Evolutionary conservation across 2,888 invertebrate species (phyloP).

Genomic region (Diarsia dahlii): DNA sequence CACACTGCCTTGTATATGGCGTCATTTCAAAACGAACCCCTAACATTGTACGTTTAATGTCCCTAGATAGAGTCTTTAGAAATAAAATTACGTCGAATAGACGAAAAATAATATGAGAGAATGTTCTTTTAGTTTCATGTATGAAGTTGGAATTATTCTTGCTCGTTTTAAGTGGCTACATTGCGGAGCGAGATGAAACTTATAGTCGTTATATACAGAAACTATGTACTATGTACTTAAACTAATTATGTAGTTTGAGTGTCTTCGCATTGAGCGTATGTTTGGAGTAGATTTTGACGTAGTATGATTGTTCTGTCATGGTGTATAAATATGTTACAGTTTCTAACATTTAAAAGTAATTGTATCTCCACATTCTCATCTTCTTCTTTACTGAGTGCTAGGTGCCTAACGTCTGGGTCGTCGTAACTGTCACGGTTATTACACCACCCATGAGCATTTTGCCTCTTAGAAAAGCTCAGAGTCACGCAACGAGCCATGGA

Average conservation of each 20-base stretch:
- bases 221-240: slow-evolving; percentile 1
- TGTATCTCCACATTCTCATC: neutral
- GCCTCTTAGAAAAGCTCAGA: too few species aligned
- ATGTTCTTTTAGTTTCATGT: slow-evolving; percentile 23
- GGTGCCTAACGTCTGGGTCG: too few species aligned
- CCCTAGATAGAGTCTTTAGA: slow-evolving; percentile 10
- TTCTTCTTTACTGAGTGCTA: too few species aligned
- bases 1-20: neutral
- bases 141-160: slow-evolving; percentile 41
- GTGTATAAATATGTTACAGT: neutral
- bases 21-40: slow-evolving; percentile 3
- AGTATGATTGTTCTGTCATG: neutral
- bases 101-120: slow-evolving; percentile 37
- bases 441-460: too few species aligned
- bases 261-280: neutral
- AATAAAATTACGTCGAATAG: slow-evolving; percentile 44
- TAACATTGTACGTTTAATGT: slow-evolving; percentile 44
- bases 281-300: neutral
- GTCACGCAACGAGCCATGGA: too few species aligned
- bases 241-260: slow-evolving; percentile 1
- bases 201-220: neutral
- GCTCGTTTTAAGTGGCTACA: slow-evolving; percentile 39
- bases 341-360: neutral
- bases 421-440: too few species aligned
- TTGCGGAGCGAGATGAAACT: slow-evolving; percentile 20